These are phyloP conservation scores for Pungitius pungitius DNA, from an alignment of 2,113 vertebrate genomes.

Conservation along the genomic window DNA sequence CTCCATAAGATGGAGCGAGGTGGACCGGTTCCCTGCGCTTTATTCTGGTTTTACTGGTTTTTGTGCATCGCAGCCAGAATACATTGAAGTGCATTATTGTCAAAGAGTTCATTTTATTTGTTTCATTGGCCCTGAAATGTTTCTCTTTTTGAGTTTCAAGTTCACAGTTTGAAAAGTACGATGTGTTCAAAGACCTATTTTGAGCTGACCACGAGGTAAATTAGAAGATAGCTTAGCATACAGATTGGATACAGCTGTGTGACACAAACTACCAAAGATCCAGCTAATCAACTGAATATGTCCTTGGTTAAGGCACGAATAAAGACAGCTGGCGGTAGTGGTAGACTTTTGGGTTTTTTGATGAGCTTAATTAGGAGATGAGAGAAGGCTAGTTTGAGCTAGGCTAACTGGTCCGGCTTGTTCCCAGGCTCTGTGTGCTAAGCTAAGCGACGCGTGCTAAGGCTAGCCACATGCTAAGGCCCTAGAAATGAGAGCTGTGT, in stretches of 20 bases:
- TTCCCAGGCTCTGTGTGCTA: not conserved
- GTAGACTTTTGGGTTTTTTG: not conserved
- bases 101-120: not conserved
- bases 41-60: slow-evolving; percentile 35
- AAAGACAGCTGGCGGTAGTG: not conserved
- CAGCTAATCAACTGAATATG: not conserved
- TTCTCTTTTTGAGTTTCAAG: not conserved
- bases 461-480: not conserved
- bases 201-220: not conserved
- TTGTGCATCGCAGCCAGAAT: slow-evolving; percentile 4
- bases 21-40: not conserved
- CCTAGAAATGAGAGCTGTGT: not conserved
- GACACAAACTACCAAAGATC: not conserved
- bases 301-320: not conserved
- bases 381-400: not conserved
- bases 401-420: not conserved
- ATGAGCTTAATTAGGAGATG: not conserved
- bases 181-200: too few relatives aligned
- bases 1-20: slow-evolving; percentile 53
- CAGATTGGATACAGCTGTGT: not conserved
- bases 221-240: not conserved
- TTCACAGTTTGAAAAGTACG: not conserved
- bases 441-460: slow-evolving; percentile 6
- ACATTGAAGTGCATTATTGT: slow-evolving; percentile 19
- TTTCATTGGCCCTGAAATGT: not conserved